Conservation (phyloP, 2,888 invertebrate genomes). For the Phortica okadai region DNA sequence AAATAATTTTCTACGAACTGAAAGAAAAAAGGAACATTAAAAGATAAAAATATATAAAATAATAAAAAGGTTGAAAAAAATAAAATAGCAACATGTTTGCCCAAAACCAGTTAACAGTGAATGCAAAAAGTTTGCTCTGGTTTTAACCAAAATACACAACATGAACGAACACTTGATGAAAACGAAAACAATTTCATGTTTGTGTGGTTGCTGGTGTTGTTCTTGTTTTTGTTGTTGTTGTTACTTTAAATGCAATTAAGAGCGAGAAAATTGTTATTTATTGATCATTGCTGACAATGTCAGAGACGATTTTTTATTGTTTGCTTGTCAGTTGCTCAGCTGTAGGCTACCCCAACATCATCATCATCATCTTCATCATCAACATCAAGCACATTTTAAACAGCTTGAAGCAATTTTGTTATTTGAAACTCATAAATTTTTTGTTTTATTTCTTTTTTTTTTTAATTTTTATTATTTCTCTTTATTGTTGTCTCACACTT, state of each 20-base stretch:
- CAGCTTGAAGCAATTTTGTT: slow-evolving; percentile 38
- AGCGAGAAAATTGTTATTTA: slow-evolving; percentile 42
- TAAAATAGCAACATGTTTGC: slow-evolving; percentile 16
- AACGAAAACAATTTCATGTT: background rate
- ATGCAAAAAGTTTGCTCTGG: slow-evolving; percentile 46
- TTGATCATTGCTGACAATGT: slow-evolving; percentile 41
- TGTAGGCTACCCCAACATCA: no score
- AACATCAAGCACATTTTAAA: slow-evolving; percentile 30
- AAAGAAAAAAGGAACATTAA: slow-evolving; percentile 6
- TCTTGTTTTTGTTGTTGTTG: no score
- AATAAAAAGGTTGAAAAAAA: background rate
- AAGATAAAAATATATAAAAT: slow-evolving; percentile 29
- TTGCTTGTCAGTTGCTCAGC: slow-evolving; percentile 31
- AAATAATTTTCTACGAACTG: background rate
- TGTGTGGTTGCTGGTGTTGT: slow-evolving; percentile 39
- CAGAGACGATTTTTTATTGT: slow-evolving; percentile 46
- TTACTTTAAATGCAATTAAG: no score
- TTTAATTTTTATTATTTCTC: no score
- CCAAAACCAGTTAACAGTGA: slow-evolving; percentile 54
- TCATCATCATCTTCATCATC: no score
- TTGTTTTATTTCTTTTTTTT: background rate
- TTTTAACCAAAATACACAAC: slow-evolving; percentile 40
- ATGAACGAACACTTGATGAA: slow-evolving; percentile 18
- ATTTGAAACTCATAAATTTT: background rate
- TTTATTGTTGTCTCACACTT: no score